Conservation (phyloP, 37 sponge, comb jelly and placozoan genomes). For the Theonella swinhoei region DNA sequence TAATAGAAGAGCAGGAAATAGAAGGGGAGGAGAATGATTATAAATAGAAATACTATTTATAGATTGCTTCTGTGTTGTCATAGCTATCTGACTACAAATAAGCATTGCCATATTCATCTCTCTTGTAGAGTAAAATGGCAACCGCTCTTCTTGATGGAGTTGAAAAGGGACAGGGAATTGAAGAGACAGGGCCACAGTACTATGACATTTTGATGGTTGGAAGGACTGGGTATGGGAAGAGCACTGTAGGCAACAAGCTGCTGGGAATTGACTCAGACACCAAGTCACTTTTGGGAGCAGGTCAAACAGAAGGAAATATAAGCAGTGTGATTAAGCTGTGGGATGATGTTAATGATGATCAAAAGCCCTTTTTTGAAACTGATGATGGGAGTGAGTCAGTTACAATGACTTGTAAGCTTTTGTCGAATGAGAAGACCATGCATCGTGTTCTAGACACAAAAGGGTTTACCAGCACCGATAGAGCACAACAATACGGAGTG, state of each 20-base stretch:
- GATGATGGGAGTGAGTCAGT: neutral
- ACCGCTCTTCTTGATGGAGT: too few relatives aligned
- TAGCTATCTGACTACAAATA: too few relatives aligned
- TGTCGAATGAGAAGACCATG: conserved; percentile 22
- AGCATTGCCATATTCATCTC: too few relatives aligned
- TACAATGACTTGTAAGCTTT: conserved; percentile 4
- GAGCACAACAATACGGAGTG: conserved; percentile 15
- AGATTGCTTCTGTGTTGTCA: too few relatives aligned
- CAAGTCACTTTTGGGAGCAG: neutral
- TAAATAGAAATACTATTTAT: too few relatives aligned
- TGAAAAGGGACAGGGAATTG: too few relatives aligned
- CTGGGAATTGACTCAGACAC: neutral
- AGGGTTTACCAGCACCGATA: conserved; percentile 6
- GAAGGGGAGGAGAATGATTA: too few relatives aligned
- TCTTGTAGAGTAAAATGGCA: too few relatives aligned
- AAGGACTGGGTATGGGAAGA: conserved; percentile 46
- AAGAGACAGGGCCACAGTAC: neutral
- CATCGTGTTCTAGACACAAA: conserved; percentile 19
- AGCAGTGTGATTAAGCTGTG: neutral
- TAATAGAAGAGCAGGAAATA: too few relatives aligned
- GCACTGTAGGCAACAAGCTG: conserved; percentile 48
- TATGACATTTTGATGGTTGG: conserved; percentile 46
- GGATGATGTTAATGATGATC: neutral
- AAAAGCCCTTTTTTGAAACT: neutral
- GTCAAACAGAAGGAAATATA: neutral